These are phyloP conservation scores for Lepidonotus clava DNA, from an alignment of 2,888 invertebrate species.

Conservation along the genomic window DNA sequence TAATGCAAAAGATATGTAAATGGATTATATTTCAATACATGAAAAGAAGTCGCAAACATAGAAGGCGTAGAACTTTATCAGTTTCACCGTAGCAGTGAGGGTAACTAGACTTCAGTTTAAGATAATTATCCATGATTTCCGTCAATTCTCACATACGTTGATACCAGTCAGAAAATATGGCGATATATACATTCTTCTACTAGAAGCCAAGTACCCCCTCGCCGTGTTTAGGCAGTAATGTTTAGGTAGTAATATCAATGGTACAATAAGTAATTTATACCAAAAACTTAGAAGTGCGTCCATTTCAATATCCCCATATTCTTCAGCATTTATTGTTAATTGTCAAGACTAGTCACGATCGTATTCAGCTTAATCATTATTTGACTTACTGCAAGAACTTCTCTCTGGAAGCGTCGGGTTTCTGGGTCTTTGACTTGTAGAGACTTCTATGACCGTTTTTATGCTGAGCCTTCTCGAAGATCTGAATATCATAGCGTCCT, in stretches of 20 bases:
- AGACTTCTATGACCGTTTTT: conserved; percentile 77
- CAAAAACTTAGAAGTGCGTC: too few relatives aligned
- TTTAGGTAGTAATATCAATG: too few relatives aligned
- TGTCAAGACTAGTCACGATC: neutral
- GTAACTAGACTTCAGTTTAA: too few relatives aligned
- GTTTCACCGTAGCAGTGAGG: neutral
- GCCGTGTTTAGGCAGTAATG: too few relatives aligned
- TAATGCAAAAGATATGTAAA: neutral
- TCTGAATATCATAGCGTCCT: conserved; percentile 79
- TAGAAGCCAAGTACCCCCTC: too few relatives aligned
- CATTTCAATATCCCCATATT: too few relatives aligned
- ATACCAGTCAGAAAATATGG: too few relatives aligned
- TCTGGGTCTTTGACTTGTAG: conserved; percentile 76
- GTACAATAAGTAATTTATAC: too few relatives aligned
- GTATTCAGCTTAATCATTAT: neutral
- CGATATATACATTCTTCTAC: too few relatives aligned
- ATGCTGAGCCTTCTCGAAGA: conserved; percentile 76
- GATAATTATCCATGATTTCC: too few relatives aligned
- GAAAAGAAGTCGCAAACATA: too few relatives aligned
- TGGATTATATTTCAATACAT: neutral
- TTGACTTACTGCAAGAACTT: conserved; percentile 74
- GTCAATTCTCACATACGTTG: too few relatives aligned
- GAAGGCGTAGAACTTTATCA: neutral
- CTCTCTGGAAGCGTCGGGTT: conserved; percentile 70
- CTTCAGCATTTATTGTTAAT: neutral